Percentiles rank a stretch among this genome's conserved stretches.
Conservation (phyloP, 2,888 invertebrate genomes). For the Apamea monoglypha region DNA sequence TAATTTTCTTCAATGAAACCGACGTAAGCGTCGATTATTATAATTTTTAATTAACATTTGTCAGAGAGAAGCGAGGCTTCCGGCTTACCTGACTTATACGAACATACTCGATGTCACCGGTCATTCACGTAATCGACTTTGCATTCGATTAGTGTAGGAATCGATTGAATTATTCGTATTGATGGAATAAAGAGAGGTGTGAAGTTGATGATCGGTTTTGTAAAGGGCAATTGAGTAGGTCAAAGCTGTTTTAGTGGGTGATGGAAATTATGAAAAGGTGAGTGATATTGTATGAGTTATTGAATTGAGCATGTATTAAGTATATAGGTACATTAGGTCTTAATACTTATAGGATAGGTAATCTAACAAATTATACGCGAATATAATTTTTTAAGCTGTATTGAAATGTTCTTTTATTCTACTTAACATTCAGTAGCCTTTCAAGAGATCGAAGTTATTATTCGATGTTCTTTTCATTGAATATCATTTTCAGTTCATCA, state of each 20-base stretch:
- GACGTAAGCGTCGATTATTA: conserved; percentile 60
- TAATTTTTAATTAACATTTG: conserved; percentile 73
- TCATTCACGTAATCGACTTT: conserved; percentile 67
- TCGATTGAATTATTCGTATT: conserved; percentile 55
- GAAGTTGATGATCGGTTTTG: conserved; percentile 26
- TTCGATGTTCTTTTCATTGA: background rate
- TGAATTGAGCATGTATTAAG: background rate
- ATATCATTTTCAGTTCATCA: background rate
- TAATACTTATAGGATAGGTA: too few species aligned
- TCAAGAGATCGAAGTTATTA: background rate
- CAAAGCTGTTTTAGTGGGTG: background rate
- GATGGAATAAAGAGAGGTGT: conserved; percentile 34
- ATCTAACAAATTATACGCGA: background rate
- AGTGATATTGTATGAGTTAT: background rate
- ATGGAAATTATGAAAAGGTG: background rate
- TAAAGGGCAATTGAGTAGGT: conserved; percentile 22
- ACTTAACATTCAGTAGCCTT: background rate
- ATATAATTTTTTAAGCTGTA: background rate
- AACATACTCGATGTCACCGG: conserved; percentile 59
- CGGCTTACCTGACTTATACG: conserved; percentile 68
- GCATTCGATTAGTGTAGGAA: conserved; percentile 63
- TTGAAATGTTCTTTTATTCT: background rate
- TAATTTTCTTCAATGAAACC: conserved; percentile 55
- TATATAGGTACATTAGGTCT: background rate
- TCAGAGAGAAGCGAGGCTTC: conserved; percentile 68